Percentiles rank a stretch among this genome's conserved stretches.
Evolutionary conservation across 2,888 invertebrate species (phyloP).

Genomic region (Labia minor): DNA sequence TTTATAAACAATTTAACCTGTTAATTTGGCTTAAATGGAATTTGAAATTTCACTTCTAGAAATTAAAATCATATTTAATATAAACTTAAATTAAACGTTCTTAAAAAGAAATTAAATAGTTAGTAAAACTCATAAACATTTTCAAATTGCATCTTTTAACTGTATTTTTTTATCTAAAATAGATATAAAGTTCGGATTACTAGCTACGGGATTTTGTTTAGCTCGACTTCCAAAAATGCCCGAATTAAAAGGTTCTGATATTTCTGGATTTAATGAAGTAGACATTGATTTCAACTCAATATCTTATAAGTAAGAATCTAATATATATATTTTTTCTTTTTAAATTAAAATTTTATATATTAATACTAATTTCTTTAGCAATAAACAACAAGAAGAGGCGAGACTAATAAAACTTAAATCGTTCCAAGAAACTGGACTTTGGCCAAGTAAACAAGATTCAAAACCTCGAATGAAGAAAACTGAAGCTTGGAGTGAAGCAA

Average conservation of each 20-base stretch:
- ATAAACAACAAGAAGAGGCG: conserved; percentile 64
- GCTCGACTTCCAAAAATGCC: conserved; percentile 91
- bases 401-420: conserved; percentile 58
- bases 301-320: conserved; percentile 50
- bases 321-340: conserved; percentile 14
- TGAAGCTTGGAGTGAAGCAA: conserved; percentile 68
- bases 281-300: conserved; percentile 63
- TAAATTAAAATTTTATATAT: conserved; percentile 9
- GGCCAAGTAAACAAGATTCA: conserved; percentile 55
- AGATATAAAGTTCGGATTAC: conserved; percentile 71
- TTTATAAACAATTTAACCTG: too few species aligned
- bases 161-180: too few species aligned
- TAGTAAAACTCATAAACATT: too few species aligned
- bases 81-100: too few species aligned
- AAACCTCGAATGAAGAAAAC: conserved; percentile 44
- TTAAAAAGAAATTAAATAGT: too few species aligned
- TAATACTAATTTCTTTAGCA: conserved; percentile 34
- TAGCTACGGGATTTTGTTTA: conserved; percentile 83
- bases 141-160: too few species aligned
- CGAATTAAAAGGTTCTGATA: conserved; percentile 62
- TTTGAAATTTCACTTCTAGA: too few species aligned
- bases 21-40: too few species aligned
- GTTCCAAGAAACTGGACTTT: conserved; percentile 61
- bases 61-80: too few species aligned
- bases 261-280: conserved; percentile 43